Percentiles rank a stretch among this genome's conserved stretches.
Evolutionary conservation across 2,797 vertebrate genomes (phyloP).

Genomic region (Melanotaenia pygmaea): DNA sequence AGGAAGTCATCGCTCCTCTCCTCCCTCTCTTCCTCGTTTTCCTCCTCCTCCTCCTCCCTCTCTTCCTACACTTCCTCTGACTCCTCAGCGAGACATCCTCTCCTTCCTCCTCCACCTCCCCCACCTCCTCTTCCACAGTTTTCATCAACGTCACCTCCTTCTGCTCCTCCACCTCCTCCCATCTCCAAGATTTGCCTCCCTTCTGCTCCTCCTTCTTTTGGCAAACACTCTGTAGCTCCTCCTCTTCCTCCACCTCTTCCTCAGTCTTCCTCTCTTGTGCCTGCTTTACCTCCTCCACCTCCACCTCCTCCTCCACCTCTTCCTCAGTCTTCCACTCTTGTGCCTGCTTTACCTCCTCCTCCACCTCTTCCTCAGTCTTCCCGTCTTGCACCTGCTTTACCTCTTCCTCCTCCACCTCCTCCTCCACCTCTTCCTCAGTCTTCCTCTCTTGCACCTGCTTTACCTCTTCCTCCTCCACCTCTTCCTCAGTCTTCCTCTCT

Average conservation of each 20-base stretch:
- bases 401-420: slow-evolving; percentile 53
- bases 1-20: slow-evolving; percentile 92
- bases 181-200: neutral
- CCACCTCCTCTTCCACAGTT: slow-evolving; percentile 27
- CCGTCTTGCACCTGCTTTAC: neutral
- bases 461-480: no score
- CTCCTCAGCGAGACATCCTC: slow-evolving; percentile 70
- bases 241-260: slow-evolving; percentile 16
- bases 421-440: no score
- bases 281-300: slow-evolving; percentile 39
- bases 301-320: slow-evolving; percentile 43
- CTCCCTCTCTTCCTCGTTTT: slow-evolving; percentile 85
- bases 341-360: slow-evolving; percentile 44
- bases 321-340: neutral
- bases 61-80: slow-evolving; percentile 84
- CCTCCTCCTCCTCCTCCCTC: slow-evolving; percentile 87
- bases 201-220: neutral
- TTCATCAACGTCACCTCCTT: neutral
- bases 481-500: no score
- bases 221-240: neutral
- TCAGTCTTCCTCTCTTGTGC: neutral
- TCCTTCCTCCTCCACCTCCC: slow-evolving; percentile 55
- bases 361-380: slow-evolving; percentile 2
- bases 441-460: no score
- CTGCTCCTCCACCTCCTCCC: neutral